Conservation (phyloP, 2,888 invertebrate genomes). For the Ethmia dodecea region DNA sequence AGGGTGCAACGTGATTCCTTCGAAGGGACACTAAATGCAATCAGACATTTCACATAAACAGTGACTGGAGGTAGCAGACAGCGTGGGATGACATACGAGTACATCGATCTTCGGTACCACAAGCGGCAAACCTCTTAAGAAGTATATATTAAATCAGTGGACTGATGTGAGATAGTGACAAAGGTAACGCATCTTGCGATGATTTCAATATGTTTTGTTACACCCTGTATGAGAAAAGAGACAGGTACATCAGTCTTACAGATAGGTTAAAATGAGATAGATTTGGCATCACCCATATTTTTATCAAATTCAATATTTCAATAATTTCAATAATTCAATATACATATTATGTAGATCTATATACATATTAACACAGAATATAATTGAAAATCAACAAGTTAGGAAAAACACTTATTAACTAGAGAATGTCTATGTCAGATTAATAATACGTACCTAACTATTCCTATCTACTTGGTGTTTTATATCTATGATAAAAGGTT, state of each 20-base stretch:
- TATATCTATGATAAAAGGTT: neutral
- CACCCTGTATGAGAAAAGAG: too few species aligned
- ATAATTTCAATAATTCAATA: neutral
- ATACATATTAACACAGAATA: neutral
- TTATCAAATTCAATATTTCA: neutral
- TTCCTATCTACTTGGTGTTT: slow-evolving; percentile 2
- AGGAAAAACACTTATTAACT: neutral
- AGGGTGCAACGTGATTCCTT: neutral
- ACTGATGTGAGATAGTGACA: too few species aligned
- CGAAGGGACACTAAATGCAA: neutral
- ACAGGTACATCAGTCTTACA: too few species aligned
- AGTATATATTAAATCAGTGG: too few species aligned
- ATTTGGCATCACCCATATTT: neutral
- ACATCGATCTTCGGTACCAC: too few species aligned
- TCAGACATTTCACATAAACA: too few species aligned
- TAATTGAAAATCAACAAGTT: neutral
- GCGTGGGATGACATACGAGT: too few species aligned
- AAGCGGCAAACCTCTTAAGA: too few species aligned
- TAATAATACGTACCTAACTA: neutral
- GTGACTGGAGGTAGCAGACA: too few species aligned
- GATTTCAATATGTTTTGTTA: too few species aligned
- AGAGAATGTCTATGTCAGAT: neutral
- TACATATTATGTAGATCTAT: too few species aligned
- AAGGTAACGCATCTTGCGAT: too few species aligned
- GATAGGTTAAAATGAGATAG: neutral